Conservation (phyloP, 2,113 vertebrate species). For the Nothoprocta pentlandii region DNA sequence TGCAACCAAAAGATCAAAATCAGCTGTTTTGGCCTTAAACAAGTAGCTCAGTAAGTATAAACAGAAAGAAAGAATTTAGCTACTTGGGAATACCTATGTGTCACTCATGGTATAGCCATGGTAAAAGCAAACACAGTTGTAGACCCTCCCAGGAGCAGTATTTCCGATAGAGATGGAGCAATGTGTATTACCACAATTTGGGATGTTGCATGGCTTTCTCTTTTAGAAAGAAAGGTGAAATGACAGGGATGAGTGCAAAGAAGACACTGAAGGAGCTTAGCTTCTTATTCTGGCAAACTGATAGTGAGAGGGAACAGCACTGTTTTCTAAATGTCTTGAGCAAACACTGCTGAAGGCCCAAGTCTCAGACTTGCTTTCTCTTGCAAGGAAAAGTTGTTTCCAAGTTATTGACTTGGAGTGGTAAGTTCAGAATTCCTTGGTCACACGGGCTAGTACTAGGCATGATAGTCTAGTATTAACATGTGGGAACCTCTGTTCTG, state of each 20-base stretch:
- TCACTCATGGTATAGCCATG: rapidly evolving
- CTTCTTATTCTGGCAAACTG: background rate
- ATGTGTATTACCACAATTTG: background rate
- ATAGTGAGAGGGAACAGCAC: background rate
- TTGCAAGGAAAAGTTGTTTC: background rate
- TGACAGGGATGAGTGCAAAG: background rate
- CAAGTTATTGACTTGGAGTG: rapidly evolving
- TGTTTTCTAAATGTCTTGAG: rapidly evolving
- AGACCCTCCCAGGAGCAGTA: too few relatives aligned
- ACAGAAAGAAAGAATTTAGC: background rate
- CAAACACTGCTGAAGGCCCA: background rate
- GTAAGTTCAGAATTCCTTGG: background rate
- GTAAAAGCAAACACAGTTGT: background rate
- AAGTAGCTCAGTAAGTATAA: background rate
- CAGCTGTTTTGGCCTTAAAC: background rate
- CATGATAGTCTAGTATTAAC: rapidly evolving
- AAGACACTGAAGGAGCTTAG: background rate
- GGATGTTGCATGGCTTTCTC: too few relatives aligned
- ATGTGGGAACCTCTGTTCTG: background rate
- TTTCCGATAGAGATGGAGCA: background rate
- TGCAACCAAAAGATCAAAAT: background rate
- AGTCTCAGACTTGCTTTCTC: background rate
- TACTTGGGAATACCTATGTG: background rate
- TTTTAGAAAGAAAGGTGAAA: background rate
- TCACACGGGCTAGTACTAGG: too few relatives aligned